Base-by-base conservation (phyloP, 2,113 vertebrate species). In the Ascaphus truei region DNA sequence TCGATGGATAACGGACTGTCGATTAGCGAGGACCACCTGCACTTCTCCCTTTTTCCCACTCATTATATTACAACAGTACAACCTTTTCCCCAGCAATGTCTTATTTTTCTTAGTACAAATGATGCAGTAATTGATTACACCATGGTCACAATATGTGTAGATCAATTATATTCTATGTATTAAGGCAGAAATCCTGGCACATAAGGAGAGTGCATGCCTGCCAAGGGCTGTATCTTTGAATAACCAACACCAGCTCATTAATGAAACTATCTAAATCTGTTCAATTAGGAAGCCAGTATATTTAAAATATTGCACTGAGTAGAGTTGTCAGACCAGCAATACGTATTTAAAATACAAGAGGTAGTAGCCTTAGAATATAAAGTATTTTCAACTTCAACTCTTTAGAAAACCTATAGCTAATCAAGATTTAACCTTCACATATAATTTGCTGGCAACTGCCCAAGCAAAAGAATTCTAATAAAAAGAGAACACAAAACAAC, bases 191-290 rank as follows among this genome's bases (percentile, higher is more conserved):
- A 76, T 61, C 55, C 27, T 51, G 36, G 58, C 52, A 77, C 30
- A 33, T 65, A 25, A 10, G 63, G 45, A 81, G 62, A 41, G 18
- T 53, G 27, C 10, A 9, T 50, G 72, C 73, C 79, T 69, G 64
- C 76, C 74, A 37, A 6, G 39, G 16, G 41, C 3, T 51, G 47
- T 66, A 77, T 75, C 76, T 75, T 56, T 74, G 72, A 76, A 65
- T 50, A 81, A 36, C 50, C 72, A 52, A 58, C 51, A 68, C 34
- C 68, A 67, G 52, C 80, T 76, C 59, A 80, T 79, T 78, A 76
- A 73, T 39, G 66, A 55, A 64, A 73, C 72, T 64, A 27, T 75
- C 68, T 61, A 71, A 76, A 78, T 72, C 1, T 13, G 39, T 29
- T 30, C 57, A 20, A n/a, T 3, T 1, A 57, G 56, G 22, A 27